These are phyloP conservation scores for Tribolium freemani DNA, from an alignment of 2,888 invertebrate species.

Conservation along the genomic window DNA sequence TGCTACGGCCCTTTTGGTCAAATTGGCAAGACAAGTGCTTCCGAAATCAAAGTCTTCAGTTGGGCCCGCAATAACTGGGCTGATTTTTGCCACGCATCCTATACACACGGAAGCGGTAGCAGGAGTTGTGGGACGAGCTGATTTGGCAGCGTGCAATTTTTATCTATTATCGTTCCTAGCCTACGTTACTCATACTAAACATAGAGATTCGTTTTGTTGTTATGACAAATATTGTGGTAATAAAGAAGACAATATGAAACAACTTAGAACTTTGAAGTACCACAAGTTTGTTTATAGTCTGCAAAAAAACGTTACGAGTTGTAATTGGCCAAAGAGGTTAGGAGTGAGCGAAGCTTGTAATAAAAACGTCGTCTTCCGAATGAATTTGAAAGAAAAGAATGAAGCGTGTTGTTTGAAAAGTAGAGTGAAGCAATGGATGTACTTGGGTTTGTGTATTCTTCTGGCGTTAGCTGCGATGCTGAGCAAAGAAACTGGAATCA, in stretches of 20 bases:
- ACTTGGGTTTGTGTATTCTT: slow-evolving; percentile 74
- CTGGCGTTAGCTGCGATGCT: slow-evolving; percentile 83
- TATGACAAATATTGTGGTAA: slow-evolving; percentile 57
- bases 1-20: slow-evolving; percentile 87
- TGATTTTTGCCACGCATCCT: slow-evolving; percentile 95
- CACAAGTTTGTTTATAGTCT: slow-evolving; percentile 62
- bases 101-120: slow-evolving; percentile 98
- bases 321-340: slow-evolving; percentile 62
- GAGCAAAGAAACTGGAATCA: slow-evolving; percentile 96
- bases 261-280: slow-evolving; percentile 57
- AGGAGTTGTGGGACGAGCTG: slow-evolving; percentile 95
- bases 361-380: slow-evolving; percentile 26
- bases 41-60: slow-evolving; percentile 75
- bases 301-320: slow-evolving; percentile 63
- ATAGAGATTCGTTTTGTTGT: slow-evolving; percentile 70
- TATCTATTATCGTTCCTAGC: slow-evolving; percentile 89
- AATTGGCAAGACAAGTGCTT: slow-evolving; percentile 80
- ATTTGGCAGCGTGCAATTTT: slow-evolving; percentile 91
- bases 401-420: slow-evolving; percentile 60
- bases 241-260: slow-evolving; percentile 55
- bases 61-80: slow-evolving; percentile 82
- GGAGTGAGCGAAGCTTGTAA: slow-evolving; percentile 32
- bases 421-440: slow-evolving; percentile 70
- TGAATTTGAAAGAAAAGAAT: slow-evolving; percentile 25
- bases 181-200: slow-evolving; percentile 84